Evolutionary conservation across 2,797 vertebrate species (phyloP).

Genomic region (Mycteria americana): DNA sequence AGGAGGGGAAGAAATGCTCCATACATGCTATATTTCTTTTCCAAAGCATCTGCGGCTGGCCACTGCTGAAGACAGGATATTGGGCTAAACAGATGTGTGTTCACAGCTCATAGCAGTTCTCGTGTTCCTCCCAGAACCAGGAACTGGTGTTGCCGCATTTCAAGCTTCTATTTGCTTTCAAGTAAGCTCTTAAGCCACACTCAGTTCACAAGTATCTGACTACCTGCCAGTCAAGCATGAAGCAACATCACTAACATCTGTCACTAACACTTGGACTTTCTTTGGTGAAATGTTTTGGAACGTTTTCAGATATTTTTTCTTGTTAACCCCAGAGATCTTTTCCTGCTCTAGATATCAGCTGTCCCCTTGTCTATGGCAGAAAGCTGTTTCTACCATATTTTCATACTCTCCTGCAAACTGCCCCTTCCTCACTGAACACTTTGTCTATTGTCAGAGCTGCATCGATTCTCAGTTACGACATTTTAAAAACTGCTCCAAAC

Average conservation of each 20-base stretch:
- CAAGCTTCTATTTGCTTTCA: conserved; percentile 47
- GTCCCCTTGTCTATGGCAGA: neutral
- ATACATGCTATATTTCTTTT: neutral
- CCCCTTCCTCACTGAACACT: neutral
- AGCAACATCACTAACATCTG: conserved; percentile 36
- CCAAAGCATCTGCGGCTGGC: conserved; percentile 2
- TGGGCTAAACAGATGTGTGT: neutral
- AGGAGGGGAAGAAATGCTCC: neutral
- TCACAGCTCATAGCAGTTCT: neutral
- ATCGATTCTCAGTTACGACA: neutral
- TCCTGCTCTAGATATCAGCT: neutral
- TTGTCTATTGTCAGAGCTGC: neutral
- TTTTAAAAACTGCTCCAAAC: neutral
- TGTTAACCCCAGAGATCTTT: neutral
- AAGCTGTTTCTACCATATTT: neutral
- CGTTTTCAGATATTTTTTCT: neutral
- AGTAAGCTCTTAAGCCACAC: conserved; percentile 28
- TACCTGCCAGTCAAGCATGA: conserved; percentile 53
- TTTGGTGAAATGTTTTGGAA: conserved; percentile 36
- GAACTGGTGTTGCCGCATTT: neutral
- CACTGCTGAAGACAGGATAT: neutral
- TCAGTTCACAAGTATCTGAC: conserved; percentile 27
- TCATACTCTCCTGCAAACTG: neutral
- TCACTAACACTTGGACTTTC: conserved; percentile 28
- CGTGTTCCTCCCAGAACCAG: neutral